Base-by-base conservation (phyloP, 92 coral and sea anemone species). In the Bergia puertoricense region DNA sequence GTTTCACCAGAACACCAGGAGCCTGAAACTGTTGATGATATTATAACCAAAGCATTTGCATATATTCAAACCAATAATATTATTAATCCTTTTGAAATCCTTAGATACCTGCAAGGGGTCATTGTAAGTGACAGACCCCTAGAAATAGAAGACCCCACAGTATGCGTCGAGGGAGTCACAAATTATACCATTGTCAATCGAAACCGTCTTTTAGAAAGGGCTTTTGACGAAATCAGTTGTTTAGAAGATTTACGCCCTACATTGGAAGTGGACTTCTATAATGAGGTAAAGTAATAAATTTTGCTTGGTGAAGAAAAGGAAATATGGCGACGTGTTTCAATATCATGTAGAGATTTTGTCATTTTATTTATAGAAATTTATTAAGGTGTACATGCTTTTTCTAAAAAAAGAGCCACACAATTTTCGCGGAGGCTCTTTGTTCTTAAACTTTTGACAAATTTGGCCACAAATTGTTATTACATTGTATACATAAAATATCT, bases 261-360 rank as follows among this genome's bases (percentile, higher is more conserved):
- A 13, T 39, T 74, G 44, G 78, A 74, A 74, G 78, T 74, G 44
- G 44, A 4, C 13, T 74, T 74, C 78, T 74, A 39, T 74, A 39
- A 3, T 37, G 39, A 74, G 48, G 22, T 39, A 71, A 71, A 71
- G 76, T 30, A 30, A 30, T 5, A 22, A 30, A 8, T 22, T 30
- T 71, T 30, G 76, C 7, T 6, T 4, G 51, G 0, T 46, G 7
- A 46, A 46, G 51, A 6, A 71, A 71, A 22, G 38, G 40, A 71
- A 71, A 22, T 71, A 71, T 23, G 76, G 30, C 76, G 30, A 71
- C 30, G 30, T 71, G 76, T 71, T 71, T 30, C 42, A 15, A 71
- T 71, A 71, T 38, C 30, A 71, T 71, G 76, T 71, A 71, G 76
- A 71, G 76, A 71, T 71, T 71, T 71, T 71, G 76, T 71, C 2